phyloP scores from a whole-genome alignment of 2,797 vertebrate genomes.

The Poecile montanus region DNA sequence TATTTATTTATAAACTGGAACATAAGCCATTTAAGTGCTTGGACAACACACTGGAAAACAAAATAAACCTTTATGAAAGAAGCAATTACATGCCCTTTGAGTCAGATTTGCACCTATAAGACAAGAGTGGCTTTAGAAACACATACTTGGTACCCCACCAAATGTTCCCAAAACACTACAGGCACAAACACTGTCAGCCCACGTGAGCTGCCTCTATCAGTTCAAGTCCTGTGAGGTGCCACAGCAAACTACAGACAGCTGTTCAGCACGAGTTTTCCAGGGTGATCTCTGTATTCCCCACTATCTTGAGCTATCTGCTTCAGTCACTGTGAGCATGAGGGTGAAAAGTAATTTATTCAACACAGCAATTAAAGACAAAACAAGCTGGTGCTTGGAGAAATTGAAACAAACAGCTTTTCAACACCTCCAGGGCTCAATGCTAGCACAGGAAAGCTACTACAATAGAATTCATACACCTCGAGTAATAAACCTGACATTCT shows the following conservation, averaged over 20 bases:
- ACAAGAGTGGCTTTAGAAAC: not conserved
- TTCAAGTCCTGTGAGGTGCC: not conserved
- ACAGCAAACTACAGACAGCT: not conserved
- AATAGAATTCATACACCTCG: not conserved
- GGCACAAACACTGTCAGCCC: not conserved
- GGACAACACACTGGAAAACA: not conserved
- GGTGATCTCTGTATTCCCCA: not conserved
- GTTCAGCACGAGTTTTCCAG: not conserved
- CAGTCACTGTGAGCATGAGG: not conserved
- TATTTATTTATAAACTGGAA: slow-evolving; percentile 31
- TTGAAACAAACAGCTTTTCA: not conserved
- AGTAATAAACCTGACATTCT: not conserved
- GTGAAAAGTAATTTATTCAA: not conserved
- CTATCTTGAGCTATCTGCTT: not conserved
- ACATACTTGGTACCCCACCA: not conserved
- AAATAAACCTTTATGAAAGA: not conserved
- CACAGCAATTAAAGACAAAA: not conserved
- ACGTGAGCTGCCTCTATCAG: not conserved
- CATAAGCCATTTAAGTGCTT: not conserved
- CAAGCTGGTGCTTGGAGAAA: not conserved
- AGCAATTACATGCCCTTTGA: not conserved
- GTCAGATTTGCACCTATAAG: not conserved
- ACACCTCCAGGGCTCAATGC: not conserved
- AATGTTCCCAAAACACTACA: not conserved
- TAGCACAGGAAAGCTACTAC: not conserved